Percentiles rank a stretch among this genome's conserved stretches.
phyloP scores from a whole-genome alignment of 2,113 vertebrate genomes.

The Trematocara nigrifrons region DNA sequence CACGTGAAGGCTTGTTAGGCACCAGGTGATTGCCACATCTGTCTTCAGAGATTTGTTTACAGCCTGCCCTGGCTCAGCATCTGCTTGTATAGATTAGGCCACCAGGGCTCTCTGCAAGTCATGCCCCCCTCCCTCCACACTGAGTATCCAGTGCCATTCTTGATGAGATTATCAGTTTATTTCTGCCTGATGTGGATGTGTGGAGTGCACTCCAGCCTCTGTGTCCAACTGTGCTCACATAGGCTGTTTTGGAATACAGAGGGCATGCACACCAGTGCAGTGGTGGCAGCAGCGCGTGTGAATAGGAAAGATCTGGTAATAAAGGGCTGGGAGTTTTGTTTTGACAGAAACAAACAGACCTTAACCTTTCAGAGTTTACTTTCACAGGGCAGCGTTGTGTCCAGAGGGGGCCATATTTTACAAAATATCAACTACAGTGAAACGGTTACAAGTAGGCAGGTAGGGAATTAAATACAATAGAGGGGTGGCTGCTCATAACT shows the following conservation, averaged over 20 bases:
- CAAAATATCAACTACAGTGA: not conserved
- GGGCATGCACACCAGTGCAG: not conserved
- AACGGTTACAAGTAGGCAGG: not conserved
- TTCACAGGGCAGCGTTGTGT: not conserved
- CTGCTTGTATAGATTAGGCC: not conserved
- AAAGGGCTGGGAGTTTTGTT: not conserved
- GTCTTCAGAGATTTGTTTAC: not conserved
- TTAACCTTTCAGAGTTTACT: not conserved
- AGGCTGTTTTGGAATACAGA: not conserved
- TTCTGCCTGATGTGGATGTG: not conserved
- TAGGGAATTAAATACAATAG: not conserved
- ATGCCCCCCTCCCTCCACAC: not conserved
- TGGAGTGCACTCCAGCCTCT: not conserved
- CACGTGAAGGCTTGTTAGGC: not conserved
- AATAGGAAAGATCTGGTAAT: not conserved
- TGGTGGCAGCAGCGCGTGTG: not conserved
- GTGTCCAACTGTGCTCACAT: not conserved
- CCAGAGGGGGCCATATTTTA: not conserved
- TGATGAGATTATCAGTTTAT: not conserved
- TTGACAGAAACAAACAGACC: not conserved
- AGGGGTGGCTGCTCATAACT: not conserved
- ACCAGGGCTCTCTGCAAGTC: not conserved
- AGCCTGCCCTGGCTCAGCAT: not conserved
- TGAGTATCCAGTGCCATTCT: not conserved
- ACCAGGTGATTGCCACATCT: constrained; percentile 37